Conservation (phyloP, 2,888 invertebrate species). For the Cecidostiba fungosa region DNA sequence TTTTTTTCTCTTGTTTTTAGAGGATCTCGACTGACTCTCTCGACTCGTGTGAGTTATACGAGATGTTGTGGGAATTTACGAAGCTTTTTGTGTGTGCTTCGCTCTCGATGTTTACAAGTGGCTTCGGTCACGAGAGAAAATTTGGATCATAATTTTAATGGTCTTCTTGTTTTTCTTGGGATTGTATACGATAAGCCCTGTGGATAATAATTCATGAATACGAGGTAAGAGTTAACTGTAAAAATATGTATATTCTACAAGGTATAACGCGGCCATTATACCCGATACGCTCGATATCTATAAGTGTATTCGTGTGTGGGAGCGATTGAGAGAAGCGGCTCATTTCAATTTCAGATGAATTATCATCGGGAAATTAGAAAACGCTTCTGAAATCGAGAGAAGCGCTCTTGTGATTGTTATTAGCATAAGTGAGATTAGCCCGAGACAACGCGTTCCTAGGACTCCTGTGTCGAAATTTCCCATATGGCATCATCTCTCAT, state of each 20-base stretch:
- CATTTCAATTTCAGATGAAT: conserved; percentile 55
- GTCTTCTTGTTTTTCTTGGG: background rate
- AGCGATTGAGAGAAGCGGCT: conserved; percentile 38
- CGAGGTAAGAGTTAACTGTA: background rate
- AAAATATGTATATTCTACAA: background rate
- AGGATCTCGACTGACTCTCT: background rate
- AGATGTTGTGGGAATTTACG: background rate
- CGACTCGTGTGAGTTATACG: background rate
- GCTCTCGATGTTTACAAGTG: background rate
- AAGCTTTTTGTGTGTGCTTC: background rate
- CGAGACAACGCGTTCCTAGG: background rate
- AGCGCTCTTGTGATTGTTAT: conserved; percentile 19
- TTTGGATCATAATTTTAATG: background rate
- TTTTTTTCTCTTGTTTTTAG: background rate
- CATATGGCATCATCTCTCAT: background rate
- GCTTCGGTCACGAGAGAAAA: conserved; percentile 6
- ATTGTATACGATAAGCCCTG: background rate
- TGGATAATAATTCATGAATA: background rate
- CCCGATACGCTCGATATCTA: background rate
- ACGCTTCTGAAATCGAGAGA: background rate
- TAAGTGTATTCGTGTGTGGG: background rate
- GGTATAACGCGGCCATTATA: background rate
- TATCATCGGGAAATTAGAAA: conserved; percentile 53
- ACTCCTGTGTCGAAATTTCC: background rate
- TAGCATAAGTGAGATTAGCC: conserved; percentile 43